These are phyloP conservation scores for Crenichthys baileyi DNA, from an alignment of 2,797 vertebrate species.

Conservation along the genomic window DNA sequence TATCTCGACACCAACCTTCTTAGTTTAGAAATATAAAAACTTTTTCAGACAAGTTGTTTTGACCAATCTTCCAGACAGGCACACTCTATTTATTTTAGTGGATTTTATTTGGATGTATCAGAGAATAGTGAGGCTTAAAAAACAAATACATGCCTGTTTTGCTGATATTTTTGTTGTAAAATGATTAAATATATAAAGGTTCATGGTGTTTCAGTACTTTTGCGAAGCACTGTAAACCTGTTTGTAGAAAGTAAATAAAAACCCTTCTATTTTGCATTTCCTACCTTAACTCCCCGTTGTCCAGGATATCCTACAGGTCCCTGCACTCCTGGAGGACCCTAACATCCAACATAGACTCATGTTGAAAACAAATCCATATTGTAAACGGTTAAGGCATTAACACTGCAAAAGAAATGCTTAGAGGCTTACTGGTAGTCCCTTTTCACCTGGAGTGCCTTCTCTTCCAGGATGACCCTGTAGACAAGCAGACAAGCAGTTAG, in stretches of 20 bases:
- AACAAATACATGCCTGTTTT: not conserved
- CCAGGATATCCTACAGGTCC: conserved; percentile 80
- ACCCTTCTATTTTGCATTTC: not conserved
- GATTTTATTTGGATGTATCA: not conserved
- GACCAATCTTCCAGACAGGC: not conserved
- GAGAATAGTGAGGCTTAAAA: not conserved
- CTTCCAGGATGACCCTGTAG: conserved; percentile 94
- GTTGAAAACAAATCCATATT: not conserved
- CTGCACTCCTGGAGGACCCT: conserved; percentile 75
- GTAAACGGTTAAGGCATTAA: not conserved
- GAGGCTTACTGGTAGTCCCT: conserved; percentile 87
- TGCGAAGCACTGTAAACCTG: not conserved
- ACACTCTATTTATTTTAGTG: not conserved
- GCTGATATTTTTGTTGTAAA: not conserved
- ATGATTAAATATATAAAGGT: not conserved
- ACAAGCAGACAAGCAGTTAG: conserved; percentile 25
- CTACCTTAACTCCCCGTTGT: conserved; percentile 77
- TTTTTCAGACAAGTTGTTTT: too few species aligned
- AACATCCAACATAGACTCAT: conserved; percentile 18
- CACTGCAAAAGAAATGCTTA: not conserved
- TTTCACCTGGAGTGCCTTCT: conserved; percentile 94
- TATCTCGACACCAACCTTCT: too few species aligned
- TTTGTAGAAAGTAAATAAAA: not conserved
- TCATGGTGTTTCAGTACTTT: not conserved
- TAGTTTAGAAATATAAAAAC: too few species aligned